phyloP scores from a whole-genome alignment of 2,113 vertebrate genomes.

The Erythrolamprus reginae region DNA sequence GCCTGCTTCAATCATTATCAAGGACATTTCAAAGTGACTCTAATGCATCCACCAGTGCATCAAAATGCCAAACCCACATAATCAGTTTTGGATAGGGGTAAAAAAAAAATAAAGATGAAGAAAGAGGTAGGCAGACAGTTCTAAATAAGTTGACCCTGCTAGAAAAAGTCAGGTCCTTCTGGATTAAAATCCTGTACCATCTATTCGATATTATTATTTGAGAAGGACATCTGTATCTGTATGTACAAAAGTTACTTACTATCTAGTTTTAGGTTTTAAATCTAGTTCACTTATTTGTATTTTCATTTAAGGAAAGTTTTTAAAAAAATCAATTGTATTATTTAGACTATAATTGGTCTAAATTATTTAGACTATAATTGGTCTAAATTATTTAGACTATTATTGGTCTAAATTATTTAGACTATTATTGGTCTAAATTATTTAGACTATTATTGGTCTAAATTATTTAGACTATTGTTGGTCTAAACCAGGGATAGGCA shows the following conservation, averaged over 20 bases:
- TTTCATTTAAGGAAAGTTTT: background rate
- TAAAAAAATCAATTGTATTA: background rate
- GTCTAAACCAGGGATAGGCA: too few species aligned
- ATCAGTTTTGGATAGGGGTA: background rate
- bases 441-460: background rate
- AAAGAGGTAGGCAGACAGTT: background rate
- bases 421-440: background rate
- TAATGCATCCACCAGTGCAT: background rate
- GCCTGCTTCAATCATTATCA: conserved; percentile 6
- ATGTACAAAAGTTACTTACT: background rate
- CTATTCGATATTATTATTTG: background rate
- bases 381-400: background rate
- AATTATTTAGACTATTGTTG: background rate
- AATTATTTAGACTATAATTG: background rate
- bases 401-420: background rate
- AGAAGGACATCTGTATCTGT: background rate
- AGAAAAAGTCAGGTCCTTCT: background rate
- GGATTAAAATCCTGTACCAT: background rate
- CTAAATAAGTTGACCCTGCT: background rate
- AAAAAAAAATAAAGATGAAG: background rate
- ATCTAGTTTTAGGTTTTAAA: background rate
- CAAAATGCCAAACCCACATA: background rate
- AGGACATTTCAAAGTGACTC: background rate
- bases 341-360: background rate
- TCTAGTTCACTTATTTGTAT: background rate